These are phyloP conservation scores for Clusia tigrina DNA, from an alignment of 2,888 invertebrate species.

Conservation along the genomic window DNA sequence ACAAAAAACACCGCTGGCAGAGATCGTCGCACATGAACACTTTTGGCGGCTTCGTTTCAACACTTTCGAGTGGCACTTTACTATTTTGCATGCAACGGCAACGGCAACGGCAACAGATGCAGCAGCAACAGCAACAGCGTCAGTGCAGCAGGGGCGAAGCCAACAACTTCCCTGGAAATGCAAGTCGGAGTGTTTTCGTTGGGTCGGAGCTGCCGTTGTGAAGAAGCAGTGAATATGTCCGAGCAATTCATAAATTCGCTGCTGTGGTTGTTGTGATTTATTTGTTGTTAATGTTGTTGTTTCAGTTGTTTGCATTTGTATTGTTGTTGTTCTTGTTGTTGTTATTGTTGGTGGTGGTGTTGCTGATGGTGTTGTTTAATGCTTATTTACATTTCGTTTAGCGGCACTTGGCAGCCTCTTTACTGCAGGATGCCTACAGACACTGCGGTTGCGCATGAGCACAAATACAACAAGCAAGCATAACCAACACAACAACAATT, in stretches of 20 bases:
- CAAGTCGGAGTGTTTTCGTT: slow-evolving; percentile 41
- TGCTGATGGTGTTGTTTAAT: slow-evolving; percentile 47
- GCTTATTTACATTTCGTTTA: slow-evolving; percentile 60
- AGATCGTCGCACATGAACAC: slow-evolving; percentile 18
- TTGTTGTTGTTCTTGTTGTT: slow-evolving; percentile 44
- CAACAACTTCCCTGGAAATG: slow-evolving; percentile 26
- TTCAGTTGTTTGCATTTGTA: slow-evolving; percentile 24
- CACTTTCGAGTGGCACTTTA: slow-evolving; percentile 13
- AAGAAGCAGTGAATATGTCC: slow-evolving; percentile 25
- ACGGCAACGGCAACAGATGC: slow-evolving; percentile 18
- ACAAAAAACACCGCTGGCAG: background rate
- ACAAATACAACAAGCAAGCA: background rate
- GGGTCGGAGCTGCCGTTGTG: slow-evolving; percentile 9
- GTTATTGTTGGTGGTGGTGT: slow-evolving; percentile 30
- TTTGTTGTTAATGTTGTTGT: slow-evolving; percentile 40
- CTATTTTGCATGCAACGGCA: slow-evolving; percentile 20
- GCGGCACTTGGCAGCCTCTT: slow-evolving; percentile 45
- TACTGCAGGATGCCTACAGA: slow-evolving; percentile 3
- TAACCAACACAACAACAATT: slow-evolving; percentile 8
- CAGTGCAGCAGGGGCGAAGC: slow-evolving; percentile 15
- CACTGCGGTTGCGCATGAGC: slow-evolving; percentile 9
- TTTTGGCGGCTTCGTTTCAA: slow-evolving; percentile 31
- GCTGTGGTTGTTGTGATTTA: slow-evolving; percentile 56
- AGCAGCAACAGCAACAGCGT: slow-evolving; percentile 29
- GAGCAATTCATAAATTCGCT: slow-evolving; percentile 53